These are phyloP conservation scores for Hoplodrina blanda DNA, from an alignment of 2,888 invertebrate species.

Conservation along the genomic window DNA sequence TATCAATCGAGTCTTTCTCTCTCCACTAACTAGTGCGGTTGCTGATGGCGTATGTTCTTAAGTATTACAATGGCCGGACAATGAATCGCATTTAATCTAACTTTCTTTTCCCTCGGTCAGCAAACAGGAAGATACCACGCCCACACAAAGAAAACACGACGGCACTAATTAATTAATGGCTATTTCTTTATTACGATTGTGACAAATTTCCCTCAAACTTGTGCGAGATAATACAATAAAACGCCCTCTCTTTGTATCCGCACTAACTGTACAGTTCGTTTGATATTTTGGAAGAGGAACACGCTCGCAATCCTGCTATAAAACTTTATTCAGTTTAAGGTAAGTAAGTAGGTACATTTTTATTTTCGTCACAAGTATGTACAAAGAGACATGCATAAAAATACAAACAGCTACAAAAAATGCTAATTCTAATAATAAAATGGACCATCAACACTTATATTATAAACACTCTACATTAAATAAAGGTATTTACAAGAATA, in stretches of 20 bases:
- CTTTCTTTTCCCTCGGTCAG: slow-evolving; percentile 83
- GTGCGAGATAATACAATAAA: slow-evolving; percentile 47
- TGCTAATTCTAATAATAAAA: slow-evolving; percentile 1
- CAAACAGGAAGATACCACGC: slow-evolving; percentile 82
- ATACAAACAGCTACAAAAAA: slow-evolving; percentile 16
- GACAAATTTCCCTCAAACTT: slow-evolving; percentile 73
- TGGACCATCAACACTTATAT: slow-evolving; percentile 11
- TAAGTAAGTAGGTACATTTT: slow-evolving; percentile 14
- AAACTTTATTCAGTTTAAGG: slow-evolving; percentile 25
- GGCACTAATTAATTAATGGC: slow-evolving; percentile 85
- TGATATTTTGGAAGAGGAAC: slow-evolving; percentile 45
- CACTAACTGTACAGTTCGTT: slow-evolving; percentile 22
- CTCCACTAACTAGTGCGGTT: slow-evolving; percentile 40
- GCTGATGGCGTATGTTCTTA: slow-evolving; percentile 54
- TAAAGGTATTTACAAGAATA: slow-evolving; percentile 23
- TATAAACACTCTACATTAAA: slow-evolving; percentile 9
- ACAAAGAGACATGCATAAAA: slow-evolving; percentile 18
- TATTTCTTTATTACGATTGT: slow-evolving; percentile 79
- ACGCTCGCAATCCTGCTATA: slow-evolving; percentile 15
- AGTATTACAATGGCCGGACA: slow-evolving; percentile 69
- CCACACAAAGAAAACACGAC: slow-evolving; percentile 82
- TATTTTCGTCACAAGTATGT: slow-evolving; percentile 21
- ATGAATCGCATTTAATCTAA: slow-evolving; percentile 84
- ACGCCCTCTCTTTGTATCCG: slow-evolving; percentile 49
- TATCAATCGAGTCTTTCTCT: slow-evolving; percentile 23